These are phyloP conservation scores for Platynereis dumerilii DNA, from an alignment of 2,888 invertebrate genomes.

Conservation along the genomic window DNA sequence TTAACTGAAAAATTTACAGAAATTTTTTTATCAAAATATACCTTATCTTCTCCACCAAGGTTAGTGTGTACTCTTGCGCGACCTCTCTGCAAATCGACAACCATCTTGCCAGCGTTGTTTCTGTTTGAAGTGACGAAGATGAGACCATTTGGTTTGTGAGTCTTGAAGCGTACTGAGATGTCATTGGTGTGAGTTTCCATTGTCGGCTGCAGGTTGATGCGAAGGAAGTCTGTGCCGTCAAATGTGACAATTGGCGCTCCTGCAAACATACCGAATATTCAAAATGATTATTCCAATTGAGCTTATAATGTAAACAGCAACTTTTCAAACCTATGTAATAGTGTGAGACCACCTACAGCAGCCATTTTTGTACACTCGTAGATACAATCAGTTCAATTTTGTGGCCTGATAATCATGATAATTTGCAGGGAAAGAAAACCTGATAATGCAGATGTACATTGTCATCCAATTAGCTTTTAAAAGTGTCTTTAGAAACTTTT, in stretches of 20 bases:
- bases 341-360: background rate
- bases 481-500: too few species aligned
- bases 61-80: constrained; percentile 46
- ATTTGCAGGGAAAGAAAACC: too few species aligned
- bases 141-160: constrained; percentile 48
- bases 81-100: constrained; percentile 51
- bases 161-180: constrained; percentile 58
- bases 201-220: constrained; percentile 35
- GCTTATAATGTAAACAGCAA: background rate
- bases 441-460: too few species aligned
- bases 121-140: constrained; percentile 51
- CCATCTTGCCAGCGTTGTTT: constrained; percentile 44
- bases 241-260: constrained; percentile 54
- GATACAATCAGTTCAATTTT: too few species aligned
- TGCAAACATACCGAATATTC: constrained; percentile 33
- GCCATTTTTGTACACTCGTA: too few species aligned
- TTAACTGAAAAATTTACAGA: too few species aligned
- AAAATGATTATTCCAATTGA: too few species aligned
- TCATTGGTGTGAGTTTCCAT: constrained; percentile 52
- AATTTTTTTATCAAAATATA: too few species aligned
- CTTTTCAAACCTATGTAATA: background rate
- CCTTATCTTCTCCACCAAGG: constrained; percentile 39
- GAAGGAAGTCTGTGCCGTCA: constrained; percentile 45
- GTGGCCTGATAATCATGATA: too few species aligned
- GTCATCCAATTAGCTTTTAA: too few species aligned